These are phyloP conservation scores for Choreutis nemorana DNA, from an alignment of 2,888 invertebrate species.

Conservation along the genomic window DNA sequence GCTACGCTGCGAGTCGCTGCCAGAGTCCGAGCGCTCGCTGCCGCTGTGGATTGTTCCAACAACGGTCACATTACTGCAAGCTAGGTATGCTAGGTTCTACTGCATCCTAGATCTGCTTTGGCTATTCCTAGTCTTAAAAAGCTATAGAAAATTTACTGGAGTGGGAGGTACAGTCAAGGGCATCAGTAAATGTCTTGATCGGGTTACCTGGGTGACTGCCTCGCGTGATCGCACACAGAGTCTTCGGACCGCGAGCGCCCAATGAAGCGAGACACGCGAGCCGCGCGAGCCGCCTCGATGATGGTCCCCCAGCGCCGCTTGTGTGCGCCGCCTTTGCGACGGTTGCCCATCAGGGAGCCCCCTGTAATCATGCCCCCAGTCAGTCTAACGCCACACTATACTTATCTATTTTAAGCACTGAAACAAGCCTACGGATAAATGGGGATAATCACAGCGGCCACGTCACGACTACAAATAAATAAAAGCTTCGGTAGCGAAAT, in stretches of 20 bases:
- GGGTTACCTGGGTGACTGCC: slow-evolving; percentile 61
- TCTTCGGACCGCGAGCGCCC: slow-evolving; percentile 83
- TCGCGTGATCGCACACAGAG: slow-evolving; percentile 72
- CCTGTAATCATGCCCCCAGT: too few species aligned
- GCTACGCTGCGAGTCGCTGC: slow-evolving; percentile 76
- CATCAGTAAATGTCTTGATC: neutral
- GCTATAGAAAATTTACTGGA: neutral
- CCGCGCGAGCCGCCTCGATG: slow-evolving; percentile 86
- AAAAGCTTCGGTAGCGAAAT: too few species aligned
- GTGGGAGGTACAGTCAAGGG: neutral
- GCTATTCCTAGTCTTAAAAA: neutral
- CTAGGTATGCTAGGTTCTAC: neutral
- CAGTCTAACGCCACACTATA: too few species aligned
- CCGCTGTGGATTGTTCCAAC: slow-evolving; percentile 22
- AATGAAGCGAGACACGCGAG: slow-evolving; percentile 80
- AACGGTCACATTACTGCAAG: neutral
- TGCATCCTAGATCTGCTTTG: neutral
- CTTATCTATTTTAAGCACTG: too few species aligned
- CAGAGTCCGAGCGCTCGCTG: slow-evolving; percentile 75
- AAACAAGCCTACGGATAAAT: too few species aligned
- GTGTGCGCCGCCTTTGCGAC: slow-evolving; percentile 63
- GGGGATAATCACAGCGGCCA: too few species aligned
- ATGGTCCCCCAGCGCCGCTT: slow-evolving; percentile 85
- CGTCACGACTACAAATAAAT: too few species aligned
- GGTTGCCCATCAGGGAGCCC: slow-evolving; percentile 12